Evolutionary conservation across 2,797 vertebrate species (phyloP), one percentile per base, ranked within the genome.

Genomic region (Crenichthys baileyi): DNA sequence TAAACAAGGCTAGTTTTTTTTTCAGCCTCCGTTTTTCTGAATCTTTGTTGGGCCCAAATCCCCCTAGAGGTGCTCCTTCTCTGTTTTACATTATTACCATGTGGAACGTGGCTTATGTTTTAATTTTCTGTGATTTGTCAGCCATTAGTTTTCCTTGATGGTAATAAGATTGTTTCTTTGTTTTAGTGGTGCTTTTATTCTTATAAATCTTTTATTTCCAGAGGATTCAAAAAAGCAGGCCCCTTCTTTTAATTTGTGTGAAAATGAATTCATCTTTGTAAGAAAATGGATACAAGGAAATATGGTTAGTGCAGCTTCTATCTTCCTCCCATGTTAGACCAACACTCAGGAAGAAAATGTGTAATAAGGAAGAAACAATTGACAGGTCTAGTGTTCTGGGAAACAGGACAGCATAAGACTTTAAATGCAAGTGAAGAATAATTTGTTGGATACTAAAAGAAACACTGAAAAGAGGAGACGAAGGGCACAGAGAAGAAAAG

Each of bases 221-320:
- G 87, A 89, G 82, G 83, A 82, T 90, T 91, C 89, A 91, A 89
- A 89, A 79, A 85, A 85, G 85, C 88, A 71, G 72, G 77, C 80
- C 88, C 80, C 77, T 89, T 91, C 87, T 87, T 92, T 93, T 93
- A 83, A 92, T 90, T 93, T 91, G 78, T 79, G 75, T 77, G 77
- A 86, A 92, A 94, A 94, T 94, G 81, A 94, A 93, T 93, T 92
- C 93, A 91, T 91, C 88, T 89, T 46, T 78, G 80, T 90, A 88
- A 91, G 88, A 83, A 93, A 93, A 88, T 74, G 80, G 87, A 92
- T 89, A 88, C 86, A 85, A 76, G 75, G 79, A 93, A 90, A 93
- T 91, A 87, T 87, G 77, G 85, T 94, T 91, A 77, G 79, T 39
- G 77, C 82, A 81, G 83, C 76, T 13, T 80, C 72, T 76, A 53